Evolutionary conservation across 2,797 vertebrate genomes (phyloP), one percentile per base, ranked within the genome.

Genomic region (Naso thynnoides): DNA sequence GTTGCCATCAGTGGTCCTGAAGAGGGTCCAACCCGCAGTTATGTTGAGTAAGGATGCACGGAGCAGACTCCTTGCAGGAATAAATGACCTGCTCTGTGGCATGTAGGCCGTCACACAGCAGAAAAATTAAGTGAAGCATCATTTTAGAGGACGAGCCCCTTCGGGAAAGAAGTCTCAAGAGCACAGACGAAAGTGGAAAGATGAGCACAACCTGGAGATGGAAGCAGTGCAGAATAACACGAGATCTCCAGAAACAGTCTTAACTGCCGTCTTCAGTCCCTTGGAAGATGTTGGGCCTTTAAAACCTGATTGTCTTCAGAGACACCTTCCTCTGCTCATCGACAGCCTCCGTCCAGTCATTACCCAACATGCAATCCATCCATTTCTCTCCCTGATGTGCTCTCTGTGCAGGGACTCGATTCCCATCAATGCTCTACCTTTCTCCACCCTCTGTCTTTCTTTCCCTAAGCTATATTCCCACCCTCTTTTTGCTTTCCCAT

Each of bases 401-500:
- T 55, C 63, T 78, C 41, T 68, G 63, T 41, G 56, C 68, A 67
- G 36, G 54, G 52, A 80, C 67, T 70, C 11, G 21, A 65, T 83
- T 89, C 78, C 77, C 88, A 79, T 76, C 73, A 75, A 16, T 50
- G 62, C 60, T 23, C 67, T 49, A 82, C 78, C 82, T 82, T 76
- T 83, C 81, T 88, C 80, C 79, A 69, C 81, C 81, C 78, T 72
- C 53, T 82, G 68, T 73, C 66, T 59, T 79, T 74, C 68, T 61
- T 31, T 66, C 63, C 54, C 39, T 57, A 48, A 83, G 50, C 71
- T 79, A 60, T 71, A 64, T 73, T 74, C 71, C 84, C 83, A 81
- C 80, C 85, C 54, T 78, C 70, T 73, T 84, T 75, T 58, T 77
- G 57, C 80, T 77, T 85, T 91, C 82, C 87, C 88, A 87, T 86